Conservation (phyloP, 2,797 vertebrate species). For the Danio tinwini region DNA sequence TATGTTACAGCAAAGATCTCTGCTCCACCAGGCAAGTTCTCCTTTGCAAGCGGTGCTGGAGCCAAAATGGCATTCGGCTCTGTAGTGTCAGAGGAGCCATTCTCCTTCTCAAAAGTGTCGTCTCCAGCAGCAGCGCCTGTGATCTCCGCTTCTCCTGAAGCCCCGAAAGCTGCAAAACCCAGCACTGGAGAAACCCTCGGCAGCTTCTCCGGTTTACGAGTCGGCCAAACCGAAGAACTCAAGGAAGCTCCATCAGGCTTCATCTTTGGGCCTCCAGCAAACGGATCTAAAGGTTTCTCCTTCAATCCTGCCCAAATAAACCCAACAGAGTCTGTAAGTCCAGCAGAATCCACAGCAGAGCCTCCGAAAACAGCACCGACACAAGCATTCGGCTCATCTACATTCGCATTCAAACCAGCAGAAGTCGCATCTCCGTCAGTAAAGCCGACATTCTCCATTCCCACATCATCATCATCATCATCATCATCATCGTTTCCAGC, state of each 20-base stretch:
- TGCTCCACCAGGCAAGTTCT: conserved; percentile 69
- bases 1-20: conserved; percentile 74
- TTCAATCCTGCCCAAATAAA: conserved; percentile 75
- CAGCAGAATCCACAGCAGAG: conserved; percentile 51
- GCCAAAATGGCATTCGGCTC: conserved; percentile 76
- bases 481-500: conserved; percentile 56
- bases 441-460: conserved; percentile 79
- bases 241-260: conserved; percentile 69
- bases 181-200: conserved; percentile 90
- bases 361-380: conserved; percentile 28
- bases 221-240: conserved; percentile 83
- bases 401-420: conserved; percentile 74
- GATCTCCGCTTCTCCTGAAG: conserved; percentile 63
- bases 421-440: conserved; percentile 32
- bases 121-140: conserved; percentile 58
- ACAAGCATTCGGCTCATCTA: background rate
- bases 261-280: conserved; percentile 69
- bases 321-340: conserved; percentile 63
- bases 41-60: conserved; percentile 66
- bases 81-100: conserved; percentile 69
- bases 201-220: conserved; percentile 89
- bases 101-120: conserved; percentile 74
- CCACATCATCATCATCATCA: conserved; percentile 59
- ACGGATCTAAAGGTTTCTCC: conserved; percentile 68
- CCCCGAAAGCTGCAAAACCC: conserved; percentile 72